Base-by-base conservation (phyloP, 2,888 invertebrate species). In the Drosophila vallismaia region DNA sequence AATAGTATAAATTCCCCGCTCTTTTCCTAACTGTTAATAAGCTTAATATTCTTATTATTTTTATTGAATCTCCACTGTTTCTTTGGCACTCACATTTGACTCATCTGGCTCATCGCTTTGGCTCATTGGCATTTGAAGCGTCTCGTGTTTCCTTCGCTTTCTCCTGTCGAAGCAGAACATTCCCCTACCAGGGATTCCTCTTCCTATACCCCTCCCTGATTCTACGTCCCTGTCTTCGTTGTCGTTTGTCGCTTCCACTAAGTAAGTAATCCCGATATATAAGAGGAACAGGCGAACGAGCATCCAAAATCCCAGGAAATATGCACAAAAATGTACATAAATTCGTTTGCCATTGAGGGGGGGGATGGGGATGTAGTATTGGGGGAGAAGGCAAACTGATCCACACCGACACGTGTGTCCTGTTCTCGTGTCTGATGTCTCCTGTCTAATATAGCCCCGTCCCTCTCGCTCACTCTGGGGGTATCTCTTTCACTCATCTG, bases 111-210 rank as follows among this genome's bases (percentile, higher is more conserved):
- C 58, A 68, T 53, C 72, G 72, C 49, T 71, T 62, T 54, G 83
- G 77, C 86, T 82, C 83, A 84, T 87, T 82, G 86, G 75, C 74
- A 82, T 71, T 82, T 74, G 64, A 79, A 83, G 73, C 75, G 83
- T 86, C 77, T 86, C 86, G 83, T 86, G 69, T 83, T 79, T 88
- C 86, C 83, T 57, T 48, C 46, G n/a, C 42, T 46, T n/a, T 48
- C 38, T 40, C 33, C 33, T 45, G 31, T 58, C n/a, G 26, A 4
- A 9, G 28, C 48, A 12, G 42, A 3, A n/a, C 2, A 28, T 4
- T 10, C 14, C 5, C 26, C 8, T 10, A 1, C 10, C 10, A 28
- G 14, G 6, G 12, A 62, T 50, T 48, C 51, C 19, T n/a, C n/a
- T n/a, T n/a, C n/a, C n/a, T n/a, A n/a, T n/a, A n/a, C 46, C 44